Evolutionary conservation across 2,113 vertebrate genomes (phyloP).

Genomic region (Natator depressus): DNA sequence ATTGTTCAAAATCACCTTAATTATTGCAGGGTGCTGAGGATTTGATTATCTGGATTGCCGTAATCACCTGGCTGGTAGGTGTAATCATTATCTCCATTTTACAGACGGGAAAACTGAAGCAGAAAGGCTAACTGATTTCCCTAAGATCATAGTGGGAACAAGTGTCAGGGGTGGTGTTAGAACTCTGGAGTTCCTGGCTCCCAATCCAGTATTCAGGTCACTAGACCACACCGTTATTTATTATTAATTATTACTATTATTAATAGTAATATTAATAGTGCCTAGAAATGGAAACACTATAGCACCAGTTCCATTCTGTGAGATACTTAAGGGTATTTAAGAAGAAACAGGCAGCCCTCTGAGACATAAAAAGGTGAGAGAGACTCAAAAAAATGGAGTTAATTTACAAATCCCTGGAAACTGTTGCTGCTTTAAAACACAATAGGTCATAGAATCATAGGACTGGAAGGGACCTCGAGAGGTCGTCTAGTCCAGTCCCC

Average conservation of each 20-base stretch:
- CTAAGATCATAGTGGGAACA: background rate
- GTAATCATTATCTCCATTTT: background rate
- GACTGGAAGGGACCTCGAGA: no score
- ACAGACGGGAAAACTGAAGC: background rate
- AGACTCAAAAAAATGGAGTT: no score
- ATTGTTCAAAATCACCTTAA: background rate
- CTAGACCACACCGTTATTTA: background rate
- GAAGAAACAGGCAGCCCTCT: no score
- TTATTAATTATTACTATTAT: background rate
- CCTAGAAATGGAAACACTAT: no score
- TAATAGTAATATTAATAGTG: background rate
- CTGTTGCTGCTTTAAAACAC: no score
- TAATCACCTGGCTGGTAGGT: fast-evolving
- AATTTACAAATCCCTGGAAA: no score
- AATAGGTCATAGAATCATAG: no score
- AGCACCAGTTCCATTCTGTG: no score
- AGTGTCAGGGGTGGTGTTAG: background rate
- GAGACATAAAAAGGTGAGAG: no score
- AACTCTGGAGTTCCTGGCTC: background rate
- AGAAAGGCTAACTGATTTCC: background rate
- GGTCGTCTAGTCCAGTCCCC: no score
- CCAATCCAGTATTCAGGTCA: background rate
- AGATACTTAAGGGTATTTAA: no score
- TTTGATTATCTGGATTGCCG: background rate
- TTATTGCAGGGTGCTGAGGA: background rate